Conservation (phyloP, 2,888 invertebrate genomes). For the Tachina fera region DNA sequence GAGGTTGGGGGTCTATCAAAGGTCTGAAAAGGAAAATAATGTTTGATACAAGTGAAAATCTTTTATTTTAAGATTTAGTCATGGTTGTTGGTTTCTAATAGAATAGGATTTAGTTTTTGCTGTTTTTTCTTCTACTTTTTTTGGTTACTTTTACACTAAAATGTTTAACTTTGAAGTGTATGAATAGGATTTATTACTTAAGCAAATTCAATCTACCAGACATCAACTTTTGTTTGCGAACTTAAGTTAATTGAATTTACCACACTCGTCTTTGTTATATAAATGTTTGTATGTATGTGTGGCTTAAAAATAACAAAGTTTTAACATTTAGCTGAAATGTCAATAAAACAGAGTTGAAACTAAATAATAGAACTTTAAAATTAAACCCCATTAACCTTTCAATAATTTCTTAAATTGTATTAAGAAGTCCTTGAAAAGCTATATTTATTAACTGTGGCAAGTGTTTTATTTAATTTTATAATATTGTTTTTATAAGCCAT, state of each 20-base stretch:
- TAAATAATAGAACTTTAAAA: background rate
- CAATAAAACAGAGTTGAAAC: background rate
- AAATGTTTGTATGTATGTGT: background rate
- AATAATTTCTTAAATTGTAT: too few species aligned
- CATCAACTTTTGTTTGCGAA: conserved; percentile 43
- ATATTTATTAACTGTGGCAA: too few species aligned
- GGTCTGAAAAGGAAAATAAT: conserved; percentile 46
- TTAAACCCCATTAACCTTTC: too few species aligned
- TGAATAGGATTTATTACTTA: conserved; percentile 59
- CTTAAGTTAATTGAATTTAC: conserved; percentile 63
- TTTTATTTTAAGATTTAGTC: conserved; percentile 34
- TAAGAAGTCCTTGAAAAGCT: too few species aligned
- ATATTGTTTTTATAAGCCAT: too few species aligned
- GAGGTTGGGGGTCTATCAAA: background rate
- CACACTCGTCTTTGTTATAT: background rate
- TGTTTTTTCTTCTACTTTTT: background rate
- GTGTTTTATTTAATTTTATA: too few species aligned
- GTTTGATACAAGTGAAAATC: conserved; percentile 43
- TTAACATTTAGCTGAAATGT: background rate
- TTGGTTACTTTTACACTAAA: conserved; percentile 9
- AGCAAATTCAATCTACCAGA: conserved; percentile 55
- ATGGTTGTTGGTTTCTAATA: conserved; percentile 20
- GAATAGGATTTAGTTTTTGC: conserved; percentile 25
- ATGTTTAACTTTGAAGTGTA: conserved; percentile 45
- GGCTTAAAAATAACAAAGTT: background rate